These are phyloP conservation scores for Tipula helvola DNA, from an alignment of 2,888 invertebrate species.

Conservation along the genomic window DNA sequence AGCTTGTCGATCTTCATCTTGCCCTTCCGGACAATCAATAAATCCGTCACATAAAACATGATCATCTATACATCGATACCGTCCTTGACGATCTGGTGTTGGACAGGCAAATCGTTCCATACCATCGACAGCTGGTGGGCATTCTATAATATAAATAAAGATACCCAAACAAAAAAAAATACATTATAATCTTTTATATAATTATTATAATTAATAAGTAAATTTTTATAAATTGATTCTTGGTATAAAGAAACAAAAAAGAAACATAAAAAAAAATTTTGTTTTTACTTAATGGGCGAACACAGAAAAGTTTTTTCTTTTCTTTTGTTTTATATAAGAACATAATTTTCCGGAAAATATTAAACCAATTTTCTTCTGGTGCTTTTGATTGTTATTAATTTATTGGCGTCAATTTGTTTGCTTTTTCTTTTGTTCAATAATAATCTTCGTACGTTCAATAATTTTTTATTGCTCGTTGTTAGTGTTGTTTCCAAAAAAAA, in stretches of 20 bases:
- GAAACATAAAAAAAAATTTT: not conserved
- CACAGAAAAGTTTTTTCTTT: not conserved
- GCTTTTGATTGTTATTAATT: not conserved
- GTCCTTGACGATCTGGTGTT: slow-evolving; percentile 77
- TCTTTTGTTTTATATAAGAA: not conserved
- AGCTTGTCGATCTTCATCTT: slow-evolving; percentile 84
- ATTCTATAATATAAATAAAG: slow-evolving; percentile 51
- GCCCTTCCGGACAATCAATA: slow-evolving; percentile 85
- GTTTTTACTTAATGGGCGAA: not conserved
- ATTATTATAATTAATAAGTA: not conserved
- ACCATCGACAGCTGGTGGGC: slow-evolving; percentile 82
- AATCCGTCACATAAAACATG: slow-evolving; percentile 91
- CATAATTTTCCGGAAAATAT: not conserved
- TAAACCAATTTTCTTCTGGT: not conserved
- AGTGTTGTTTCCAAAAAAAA: not conserved
- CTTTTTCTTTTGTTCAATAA: too few relatives aligned
- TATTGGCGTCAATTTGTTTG: not conserved
- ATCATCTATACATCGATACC: slow-evolving; percentile 92
- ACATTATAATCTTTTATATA: not conserved
- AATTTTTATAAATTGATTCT: not conserved
- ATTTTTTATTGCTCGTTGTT: not conserved
- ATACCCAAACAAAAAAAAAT: not conserved
- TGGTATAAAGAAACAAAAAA: not conserved
- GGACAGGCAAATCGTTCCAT: slow-evolving; percentile 94
- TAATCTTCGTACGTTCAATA: too few relatives aligned